These are phyloP conservation scores for Cataglyphis cursor DNA, from an alignment of 2,888 invertebrate species.

Conservation along the genomic window DNA sequence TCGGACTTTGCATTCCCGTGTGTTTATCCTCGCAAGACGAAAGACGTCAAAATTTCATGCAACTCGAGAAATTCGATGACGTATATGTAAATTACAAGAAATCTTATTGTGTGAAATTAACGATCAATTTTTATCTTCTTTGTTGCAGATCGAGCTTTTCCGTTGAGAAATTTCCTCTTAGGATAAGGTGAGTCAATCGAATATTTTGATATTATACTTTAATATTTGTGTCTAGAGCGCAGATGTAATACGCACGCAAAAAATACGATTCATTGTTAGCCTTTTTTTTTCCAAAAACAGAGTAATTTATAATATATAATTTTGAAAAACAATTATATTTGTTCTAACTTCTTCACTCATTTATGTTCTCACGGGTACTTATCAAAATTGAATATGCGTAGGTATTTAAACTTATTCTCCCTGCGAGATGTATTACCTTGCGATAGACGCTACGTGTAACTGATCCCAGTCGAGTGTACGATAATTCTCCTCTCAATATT, in stretches of 20 bases:
- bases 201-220: not conserved
- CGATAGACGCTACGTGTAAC: constrained; percentile 40
- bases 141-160: constrained; percentile 38
- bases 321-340: constrained; percentile 6
- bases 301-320: not conserved
- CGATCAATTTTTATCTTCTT: constrained; percentile 2
- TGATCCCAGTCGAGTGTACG: constrained; percentile 30
- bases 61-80: not conserved
- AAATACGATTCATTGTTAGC: not conserved
- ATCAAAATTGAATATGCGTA: not conserved
- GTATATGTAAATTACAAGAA: not conserved
- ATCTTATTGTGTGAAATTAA: constrained; percentile 3
- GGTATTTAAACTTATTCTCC: not conserved
- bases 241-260: not conserved
- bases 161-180: not conserved
- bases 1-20: constrained; percentile 42
- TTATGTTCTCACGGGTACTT: constrained; percentile 17
- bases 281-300: not conserved
- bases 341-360: not conserved
- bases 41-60: not conserved
- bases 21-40: not conserved
- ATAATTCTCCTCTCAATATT: constrained; percentile 31
- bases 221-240: not conserved
- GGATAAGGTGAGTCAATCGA: constrained; percentile 33
- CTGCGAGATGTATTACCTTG: constrained; percentile 31